Conservation (phyloP, 2,888 invertebrate genomes). For the Epirrhoe tristata region DNA sequence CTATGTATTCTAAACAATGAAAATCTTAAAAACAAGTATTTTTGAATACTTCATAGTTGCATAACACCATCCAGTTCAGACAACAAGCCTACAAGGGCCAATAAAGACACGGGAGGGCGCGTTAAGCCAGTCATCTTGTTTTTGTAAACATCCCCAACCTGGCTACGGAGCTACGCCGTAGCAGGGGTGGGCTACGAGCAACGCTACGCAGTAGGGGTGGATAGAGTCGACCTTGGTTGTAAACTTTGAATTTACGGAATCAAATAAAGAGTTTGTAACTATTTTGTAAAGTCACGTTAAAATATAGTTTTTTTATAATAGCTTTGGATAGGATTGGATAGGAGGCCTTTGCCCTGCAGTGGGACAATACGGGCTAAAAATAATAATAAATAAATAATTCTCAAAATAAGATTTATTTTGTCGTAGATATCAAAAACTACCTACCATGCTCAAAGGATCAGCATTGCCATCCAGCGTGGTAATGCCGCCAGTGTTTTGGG, state of each 20-base stretch:
- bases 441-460: too few species aligned
- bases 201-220: conserved; percentile 19
- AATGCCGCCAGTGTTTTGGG: too few species aligned
- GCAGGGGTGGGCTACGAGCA: conserved; percentile 28
- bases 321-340: too few species aligned
- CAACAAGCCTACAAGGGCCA: conserved; percentile 71
- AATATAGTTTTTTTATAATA: not conserved
- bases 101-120: conserved; percentile 72
- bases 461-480: too few species aligned
- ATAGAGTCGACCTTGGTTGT: conserved; percentile 33
- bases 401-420: too few species aligned
- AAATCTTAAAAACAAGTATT: too few species aligned
- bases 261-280: conserved; percentile 1
- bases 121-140: conserved; percentile 81
- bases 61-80: conserved; percentile 57
- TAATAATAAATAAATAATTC: too few species aligned
- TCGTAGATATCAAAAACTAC: too few species aligned
- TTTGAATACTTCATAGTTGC: conserved; percentile 36
- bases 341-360: too few species aligned
- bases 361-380: too few species aligned
- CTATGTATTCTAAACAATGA: too few species aligned
- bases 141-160: conserved; percentile 75
- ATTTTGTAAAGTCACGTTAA: not conserved
- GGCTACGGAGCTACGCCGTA: conserved; percentile 50
- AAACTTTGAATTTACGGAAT: conserved; percentile 7